Base-by-base conservation (phyloP, 2,888 invertebrate species). In the Agrotis segetum region DNA sequence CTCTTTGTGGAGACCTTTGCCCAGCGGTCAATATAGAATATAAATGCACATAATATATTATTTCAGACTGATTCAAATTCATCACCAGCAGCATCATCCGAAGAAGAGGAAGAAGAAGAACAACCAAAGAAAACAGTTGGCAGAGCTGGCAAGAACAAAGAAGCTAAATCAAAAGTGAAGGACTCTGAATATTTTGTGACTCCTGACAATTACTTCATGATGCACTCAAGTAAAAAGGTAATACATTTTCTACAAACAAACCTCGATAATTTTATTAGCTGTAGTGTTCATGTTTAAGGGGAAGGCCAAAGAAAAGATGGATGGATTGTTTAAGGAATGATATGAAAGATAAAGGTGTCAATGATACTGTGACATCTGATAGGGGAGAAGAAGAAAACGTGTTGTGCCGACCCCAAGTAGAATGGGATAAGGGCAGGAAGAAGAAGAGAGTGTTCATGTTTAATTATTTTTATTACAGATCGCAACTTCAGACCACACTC, bases 401-500 rank as follows among this genome's bases (percentile, higher is more conserved):
- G n/a, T n/a, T n/a, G n/a, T n/a, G n/a, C n/a, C n/a, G n/a, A n/a
- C n/a, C n/a, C n/a, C n/a, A n/a, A n/a, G n/a, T n/a, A n/a, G n/a
- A n/a, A n/a, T n/a, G n/a, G n/a, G n/a, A n/a, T n/a, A n/a, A n/a
- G n/a, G n/a, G n/a, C n/a, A n/a, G n/a, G n/a, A n/a, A n/a, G n/a
- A n/a, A n/a, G n/a, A n/a, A n/a, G n/a, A n/a, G n/a, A n/a, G n/a
- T n/a, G n/a, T n/a, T n/a, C n/a, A n/a, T n/a, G n/a, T 49, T 50
- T 46, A 60, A 21, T 56, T 40, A 40, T 1, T 66, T 85, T 81
- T 1, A 67, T 85, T 81, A 67, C 90, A 96, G 96, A 96, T 97
- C 53, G 91, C 97, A 65, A 98, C 98, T 14, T 98, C 98, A 13
- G 97, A 98, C 92, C 97, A 97, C 86, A 98, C 98, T 0, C 94